Conservation (phyloP, 2,113 vertebrate species). For the Zootoca vivipara region DNA sequence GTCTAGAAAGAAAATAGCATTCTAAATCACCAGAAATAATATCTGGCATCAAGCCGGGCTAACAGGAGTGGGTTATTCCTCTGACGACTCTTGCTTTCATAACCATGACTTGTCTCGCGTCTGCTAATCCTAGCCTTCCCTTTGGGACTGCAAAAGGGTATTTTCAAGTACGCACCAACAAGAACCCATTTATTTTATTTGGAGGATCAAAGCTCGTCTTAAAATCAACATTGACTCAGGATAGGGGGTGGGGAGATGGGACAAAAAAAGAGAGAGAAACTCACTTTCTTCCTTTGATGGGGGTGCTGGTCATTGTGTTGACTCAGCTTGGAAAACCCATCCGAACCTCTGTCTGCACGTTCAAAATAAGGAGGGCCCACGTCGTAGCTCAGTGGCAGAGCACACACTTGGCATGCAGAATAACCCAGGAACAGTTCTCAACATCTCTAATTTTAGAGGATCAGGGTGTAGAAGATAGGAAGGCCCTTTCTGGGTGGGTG, state of each 20-base stretch:
- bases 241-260: too few species aligned
- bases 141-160: background rate
- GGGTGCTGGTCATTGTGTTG: background rate
- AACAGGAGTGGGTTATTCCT: too few species aligned
- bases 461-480: background rate
- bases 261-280: background rate
- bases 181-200: background rate
- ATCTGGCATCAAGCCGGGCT: too few species aligned
- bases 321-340: background rate
- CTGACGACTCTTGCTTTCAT: background rate
- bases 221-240: background rate
- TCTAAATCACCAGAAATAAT: too few species aligned
- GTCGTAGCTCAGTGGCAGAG: background rate
- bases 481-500: background rate
- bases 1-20: too few species aligned
- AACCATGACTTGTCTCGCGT: background rate
- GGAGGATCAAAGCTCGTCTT: background rate
- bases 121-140: background rate
- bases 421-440: background rate
- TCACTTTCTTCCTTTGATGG: background rate
- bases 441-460: background rate
- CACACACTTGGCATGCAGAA: background rate
- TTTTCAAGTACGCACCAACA: background rate
- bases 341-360: background rate
- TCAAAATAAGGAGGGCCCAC: background rate